Evolutionary conservation across 2,888 invertebrate species (phyloP).

Genomic region (Chouioia cunea): DNA sequence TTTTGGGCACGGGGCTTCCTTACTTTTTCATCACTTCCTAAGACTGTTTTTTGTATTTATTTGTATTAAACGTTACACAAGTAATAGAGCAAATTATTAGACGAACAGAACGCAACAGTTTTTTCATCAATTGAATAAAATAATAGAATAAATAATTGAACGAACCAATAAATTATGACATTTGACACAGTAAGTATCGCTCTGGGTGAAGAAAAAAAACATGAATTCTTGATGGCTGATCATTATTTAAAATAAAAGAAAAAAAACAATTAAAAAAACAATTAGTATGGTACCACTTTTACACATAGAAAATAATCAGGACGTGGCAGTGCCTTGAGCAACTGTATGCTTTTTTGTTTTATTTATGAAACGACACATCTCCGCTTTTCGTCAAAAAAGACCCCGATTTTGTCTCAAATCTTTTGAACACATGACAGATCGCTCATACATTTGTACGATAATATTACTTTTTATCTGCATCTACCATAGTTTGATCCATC

Average conservation of each 20-base stretch:
- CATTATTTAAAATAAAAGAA: constrained; percentile 31
- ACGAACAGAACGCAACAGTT: constrained; percentile 33
- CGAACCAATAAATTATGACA: constrained; percentile 44
- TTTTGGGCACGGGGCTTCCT: constrained; percentile 60
- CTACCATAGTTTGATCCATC: constrained; percentile 55
- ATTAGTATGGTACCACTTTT: constrained; percentile 52
- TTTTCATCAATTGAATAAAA: constrained; percentile 38
- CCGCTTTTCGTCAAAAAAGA: constrained; percentile 54
- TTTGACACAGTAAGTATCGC: constrained; percentile 37
- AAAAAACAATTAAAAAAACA: constrained; percentile 29
- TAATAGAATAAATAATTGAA: constrained; percentile 45
- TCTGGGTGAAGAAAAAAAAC: constrained; percentile 28
- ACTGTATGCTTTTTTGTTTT: constrained; percentile 54
- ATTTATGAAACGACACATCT: constrained; percentile 56
- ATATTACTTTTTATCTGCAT: constrained; percentile 53
- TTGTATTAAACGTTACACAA: constrained; percentile 44
- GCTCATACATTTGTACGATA: constrained; percentile 66
- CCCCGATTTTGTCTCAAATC: constrained; percentile 52
- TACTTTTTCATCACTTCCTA: constrained; percentile 46
- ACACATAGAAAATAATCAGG: constrained; percentile 52
- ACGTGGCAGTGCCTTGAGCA: constrained; percentile 68
- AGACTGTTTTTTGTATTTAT: constrained; percentile 43
- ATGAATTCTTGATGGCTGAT: constrained; percentile 31
- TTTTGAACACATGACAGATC: constrained; percentile 67
- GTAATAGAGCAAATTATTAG: constrained; percentile 42